phyloP scores from a whole-genome alignment of 2,888 invertebrate species.

The Dryomyza anilis region DNA sequence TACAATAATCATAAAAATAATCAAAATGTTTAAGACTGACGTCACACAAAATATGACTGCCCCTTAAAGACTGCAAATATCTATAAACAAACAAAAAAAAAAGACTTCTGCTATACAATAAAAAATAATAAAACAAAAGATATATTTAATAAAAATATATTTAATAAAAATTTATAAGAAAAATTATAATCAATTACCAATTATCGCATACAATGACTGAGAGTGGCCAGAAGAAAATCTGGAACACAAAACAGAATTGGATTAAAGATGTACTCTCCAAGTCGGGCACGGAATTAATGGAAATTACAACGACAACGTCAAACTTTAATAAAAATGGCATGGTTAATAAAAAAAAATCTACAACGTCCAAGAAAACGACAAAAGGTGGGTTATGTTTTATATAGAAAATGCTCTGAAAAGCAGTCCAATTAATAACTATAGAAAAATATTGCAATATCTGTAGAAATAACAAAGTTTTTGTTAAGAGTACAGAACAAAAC shows the following conservation, averaged over 20 bases:
- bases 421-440: too few species aligned
- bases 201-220: constrained; percentile 43
- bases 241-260: constrained; percentile 62
- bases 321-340: constrained; percentile 36
- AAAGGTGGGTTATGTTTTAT: constrained; percentile 44
- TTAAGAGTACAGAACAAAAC: too few species aligned
- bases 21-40: not conserved
- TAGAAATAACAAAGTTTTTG: too few species aligned
- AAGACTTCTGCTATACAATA: not conserved
- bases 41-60: too few species aligned
- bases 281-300: constrained; percentile 59
- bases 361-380: constrained; percentile 40
- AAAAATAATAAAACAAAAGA: not conserved
- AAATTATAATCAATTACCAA: not conserved
- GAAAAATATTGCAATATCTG: too few species aligned
- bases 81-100: not conserved
- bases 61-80: too few species aligned
- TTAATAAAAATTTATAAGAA: not conserved
- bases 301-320: constrained; percentile 49
- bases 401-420: too few species aligned
- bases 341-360: constrained; percentile 33
- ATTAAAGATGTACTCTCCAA: constrained; percentile 63
- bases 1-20: not conserved
- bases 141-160: not conserved
- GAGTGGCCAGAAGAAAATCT: constrained; percentile 49